phyloP scores from a whole-genome alignment of 2,888 invertebrate genomes.

The Sphaerophoria taeniata region DNA sequence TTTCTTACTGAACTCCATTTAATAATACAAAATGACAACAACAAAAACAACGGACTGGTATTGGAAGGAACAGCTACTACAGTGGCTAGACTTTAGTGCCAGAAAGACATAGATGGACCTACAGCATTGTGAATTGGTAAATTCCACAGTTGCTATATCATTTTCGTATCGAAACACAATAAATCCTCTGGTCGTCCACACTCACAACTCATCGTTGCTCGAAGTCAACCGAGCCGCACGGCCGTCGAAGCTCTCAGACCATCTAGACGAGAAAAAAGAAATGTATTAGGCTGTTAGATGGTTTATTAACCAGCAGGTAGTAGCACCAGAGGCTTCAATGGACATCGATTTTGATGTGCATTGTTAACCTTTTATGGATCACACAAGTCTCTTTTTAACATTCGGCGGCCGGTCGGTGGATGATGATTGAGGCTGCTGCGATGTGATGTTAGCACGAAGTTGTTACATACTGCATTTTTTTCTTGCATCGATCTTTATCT shows the following conservation, averaged over 20 bases:
- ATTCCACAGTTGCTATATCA: conserved; percentile 66
- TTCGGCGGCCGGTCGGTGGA: conserved; percentile 62
- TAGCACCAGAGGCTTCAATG: conserved; percentile 51
- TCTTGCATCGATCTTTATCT: conserved; percentile 67
- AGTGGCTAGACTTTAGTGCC: conserved; percentile 17
- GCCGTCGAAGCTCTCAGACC: conserved; percentile 26
- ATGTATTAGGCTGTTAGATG: conserved; percentile 71
- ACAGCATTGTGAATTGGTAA: conserved; percentile 71
- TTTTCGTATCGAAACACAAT: conserved; percentile 69
- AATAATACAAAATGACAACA: conserved; percentile 23
- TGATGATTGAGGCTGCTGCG: conserved; percentile 41
- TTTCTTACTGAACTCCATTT: conserved; percentile 58
- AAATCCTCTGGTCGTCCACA: conserved; percentile 69
- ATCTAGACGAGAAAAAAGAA: conserved; percentile 8
- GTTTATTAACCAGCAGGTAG: conserved; percentile 70
- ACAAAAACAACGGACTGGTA: conserved; percentile 27
- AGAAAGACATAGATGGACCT: conserved; percentile 71
- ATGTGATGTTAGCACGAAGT: conserved; percentile 47
- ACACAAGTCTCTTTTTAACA: conserved; percentile 55
- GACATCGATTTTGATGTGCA: conserved; percentile 72
- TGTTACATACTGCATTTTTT: conserved; percentile 32
- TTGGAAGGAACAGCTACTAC: not conserved
- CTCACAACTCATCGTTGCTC: conserved; percentile 19
- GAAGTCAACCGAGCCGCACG: not conserved
- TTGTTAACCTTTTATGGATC: conserved; percentile 74